Percentiles rank a stretch among this genome's conserved stretches.
Conservation (phyloP, 2,113 vertebrate genomes). For the Festucalex cinctus region DNA sequence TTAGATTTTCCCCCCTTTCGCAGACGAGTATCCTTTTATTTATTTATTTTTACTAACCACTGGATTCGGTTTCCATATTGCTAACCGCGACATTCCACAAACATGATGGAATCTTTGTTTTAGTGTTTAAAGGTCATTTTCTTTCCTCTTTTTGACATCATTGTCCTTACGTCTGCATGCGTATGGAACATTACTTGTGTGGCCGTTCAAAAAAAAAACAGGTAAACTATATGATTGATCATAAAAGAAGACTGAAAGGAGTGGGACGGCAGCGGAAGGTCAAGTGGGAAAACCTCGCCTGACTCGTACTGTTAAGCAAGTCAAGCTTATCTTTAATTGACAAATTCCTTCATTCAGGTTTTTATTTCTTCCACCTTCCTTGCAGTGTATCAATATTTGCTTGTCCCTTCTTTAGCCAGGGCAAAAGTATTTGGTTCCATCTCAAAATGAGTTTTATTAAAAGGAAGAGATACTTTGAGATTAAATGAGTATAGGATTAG, state of each 20-base stretch:
- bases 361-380: constrained; percentile 39
- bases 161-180: constrained; percentile 55
- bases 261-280: constrained; percentile 56
- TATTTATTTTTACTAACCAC: constrained; percentile 68
- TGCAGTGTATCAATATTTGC: constrained; percentile 66
- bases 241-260: constrained; percentile 45
- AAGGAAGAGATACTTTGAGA: constrained; percentile 39
- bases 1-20: constrained; percentile 62
- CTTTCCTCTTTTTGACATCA: constrained; percentile 61
- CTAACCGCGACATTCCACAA: constrained; percentile 76
- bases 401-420: constrained; percentile 40
- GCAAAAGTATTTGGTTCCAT: constrained; percentile 58
- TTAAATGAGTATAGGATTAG: constrained; percentile 25
- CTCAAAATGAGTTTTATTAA: constrained; percentile 58
- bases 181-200: constrained; percentile 59
- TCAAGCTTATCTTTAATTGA: constrained; percentile 53
- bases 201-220: constrained; percentile 24
- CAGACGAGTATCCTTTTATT: constrained; percentile 63
- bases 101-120: constrained; percentile 80
- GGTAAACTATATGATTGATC: constrained; percentile 18
- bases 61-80: constrained; percentile 78
- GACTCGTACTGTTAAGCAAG: constrained; percentile 29
- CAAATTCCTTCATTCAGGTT: constrained; percentile 44
- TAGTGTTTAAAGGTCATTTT: constrained; percentile 56
- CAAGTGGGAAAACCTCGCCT: constrained; percentile 37